phyloP scores from a whole-genome alignment of 2,113 vertebrate species.

The Anhinga anhinga region DNA sequence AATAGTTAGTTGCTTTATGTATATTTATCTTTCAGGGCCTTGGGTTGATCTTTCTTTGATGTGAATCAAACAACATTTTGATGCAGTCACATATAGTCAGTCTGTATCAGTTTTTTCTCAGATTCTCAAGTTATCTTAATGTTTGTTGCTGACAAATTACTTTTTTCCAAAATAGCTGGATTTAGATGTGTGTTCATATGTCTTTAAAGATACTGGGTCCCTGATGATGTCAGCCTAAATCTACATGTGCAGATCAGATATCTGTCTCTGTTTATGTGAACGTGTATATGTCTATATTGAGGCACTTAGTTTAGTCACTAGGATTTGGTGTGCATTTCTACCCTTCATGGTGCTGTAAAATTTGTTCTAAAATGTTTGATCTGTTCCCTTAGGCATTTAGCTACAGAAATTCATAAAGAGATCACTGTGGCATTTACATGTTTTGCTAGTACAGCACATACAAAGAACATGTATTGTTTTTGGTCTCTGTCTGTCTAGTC shows the following conservation, averaged over 20 bases:
- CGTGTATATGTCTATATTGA: not conserved
- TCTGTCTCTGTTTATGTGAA: not conserved
- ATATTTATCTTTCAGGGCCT: not conserved
- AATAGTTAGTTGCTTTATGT: not conserved
- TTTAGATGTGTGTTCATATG: not conserved
- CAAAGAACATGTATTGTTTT: not conserved
- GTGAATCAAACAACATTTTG: not conserved
- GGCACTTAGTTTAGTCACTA: not conserved
- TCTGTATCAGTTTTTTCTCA: not conserved
- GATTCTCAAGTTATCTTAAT: not conserved
- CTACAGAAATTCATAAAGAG: not conserved
- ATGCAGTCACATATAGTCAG: not conserved
- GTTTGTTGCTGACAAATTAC: not conserved
- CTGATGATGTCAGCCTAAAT: not conserved
- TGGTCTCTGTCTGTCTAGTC: not conserved
- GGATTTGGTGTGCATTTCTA: not conserved
- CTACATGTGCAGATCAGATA: not conserved
- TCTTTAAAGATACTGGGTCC: not conserved
- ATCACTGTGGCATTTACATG: accelerated
- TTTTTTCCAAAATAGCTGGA: not conserved
- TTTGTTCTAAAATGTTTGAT: not conserved
- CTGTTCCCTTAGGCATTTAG: not conserved
- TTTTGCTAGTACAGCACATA: not conserved
- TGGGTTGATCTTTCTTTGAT: not conserved
- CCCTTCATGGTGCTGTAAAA: not conserved